Conservation (phyloP, 2,797 vertebrate species). For the Schizopygopsis pylzovi region DNA sequence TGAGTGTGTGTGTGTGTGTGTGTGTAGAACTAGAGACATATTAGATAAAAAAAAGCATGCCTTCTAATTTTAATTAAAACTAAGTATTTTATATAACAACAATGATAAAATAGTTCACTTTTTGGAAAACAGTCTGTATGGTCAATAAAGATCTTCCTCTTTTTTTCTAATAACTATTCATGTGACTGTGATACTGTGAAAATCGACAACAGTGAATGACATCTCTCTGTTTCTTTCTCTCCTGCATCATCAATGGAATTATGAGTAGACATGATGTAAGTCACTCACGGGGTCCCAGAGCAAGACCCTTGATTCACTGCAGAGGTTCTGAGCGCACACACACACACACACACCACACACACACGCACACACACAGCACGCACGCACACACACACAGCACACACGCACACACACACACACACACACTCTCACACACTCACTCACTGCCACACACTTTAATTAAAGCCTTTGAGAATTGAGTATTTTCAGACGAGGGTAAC, state of each 20-base stretch:
- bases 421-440: neutral
- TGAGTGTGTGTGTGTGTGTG: too few species aligned
- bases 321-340: conserved; percentile 76
- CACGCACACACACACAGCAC: neutral
- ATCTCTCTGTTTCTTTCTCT: conserved; percentile 39
- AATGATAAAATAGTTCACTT: neutral
- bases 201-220: conserved; percentile 32
- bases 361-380: too few species aligned
- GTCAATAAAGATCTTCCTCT: neutral
- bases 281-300: conserved; percentile 77
- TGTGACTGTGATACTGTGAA: neutral
- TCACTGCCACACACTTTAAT: conserved; percentile 70
- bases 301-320: conserved; percentile 76
- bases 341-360: neutral
- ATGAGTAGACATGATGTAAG: conserved; percentile 81
- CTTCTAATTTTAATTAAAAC: neutral
- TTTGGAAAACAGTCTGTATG: neutral
- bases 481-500: conserved; percentile 71
- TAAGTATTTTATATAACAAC: neutral
- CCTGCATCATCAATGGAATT: conserved; percentile 57
- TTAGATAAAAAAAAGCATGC: too few species aligned
- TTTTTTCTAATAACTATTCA: neutral
- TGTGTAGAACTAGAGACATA: too few species aligned
- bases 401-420: too few species aligned
- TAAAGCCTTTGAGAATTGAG: conserved; percentile 81